phyloP scores from a whole-genome alignment of 2,888 invertebrate genomes.

The Drosophila peninsularis region DNA sequence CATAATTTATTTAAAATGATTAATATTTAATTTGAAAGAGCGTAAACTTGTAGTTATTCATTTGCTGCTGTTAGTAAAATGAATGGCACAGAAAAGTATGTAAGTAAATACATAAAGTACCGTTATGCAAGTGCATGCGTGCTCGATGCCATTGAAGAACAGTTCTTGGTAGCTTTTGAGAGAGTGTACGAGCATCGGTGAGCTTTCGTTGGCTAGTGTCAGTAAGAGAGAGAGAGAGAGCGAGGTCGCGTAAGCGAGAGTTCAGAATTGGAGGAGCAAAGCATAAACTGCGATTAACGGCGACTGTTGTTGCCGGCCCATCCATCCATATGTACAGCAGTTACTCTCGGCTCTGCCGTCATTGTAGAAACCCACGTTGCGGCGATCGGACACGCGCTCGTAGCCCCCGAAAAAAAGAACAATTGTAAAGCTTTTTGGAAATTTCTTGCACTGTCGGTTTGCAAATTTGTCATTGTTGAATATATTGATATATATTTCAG shows the following conservation, averaged over 20 bases:
- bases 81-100: slow-evolving; percentile 15
- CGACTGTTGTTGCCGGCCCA: slow-evolving; percentile 45
- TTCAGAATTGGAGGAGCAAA: slow-evolving; percentile 40
- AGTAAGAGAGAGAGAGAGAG: slow-evolving; percentile 14
- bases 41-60: slow-evolving; percentile 6
- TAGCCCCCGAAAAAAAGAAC: not conserved
- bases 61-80: not conserved
- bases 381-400: slow-evolving; percentile 50
- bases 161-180: slow-evolving; percentile 14
- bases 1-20: not conserved
- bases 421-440: slow-evolving; percentile 44
- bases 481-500: slow-evolving; percentile 39
- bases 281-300: slow-evolving; percentile 69
- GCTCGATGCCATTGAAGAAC: not conserved
- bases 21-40: not conserved
- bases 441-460: slow-evolving; percentile 3
- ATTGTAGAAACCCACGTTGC: slow-evolving; percentile 68
- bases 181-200: slow-evolving; percentile 43
- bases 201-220: slow-evolving; percentile 3
- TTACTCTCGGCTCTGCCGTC: slow-evolving; percentile 19
- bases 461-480: not conserved
- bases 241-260: slow-evolving; percentile 18
- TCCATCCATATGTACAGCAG: slow-evolving; percentile 12
- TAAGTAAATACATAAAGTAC: slow-evolving; percentile 10
- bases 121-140: not conserved